Conservation (phyloP, 1,140 invertebrate genomes). For the Cherax quadricarinatus region DNA sequence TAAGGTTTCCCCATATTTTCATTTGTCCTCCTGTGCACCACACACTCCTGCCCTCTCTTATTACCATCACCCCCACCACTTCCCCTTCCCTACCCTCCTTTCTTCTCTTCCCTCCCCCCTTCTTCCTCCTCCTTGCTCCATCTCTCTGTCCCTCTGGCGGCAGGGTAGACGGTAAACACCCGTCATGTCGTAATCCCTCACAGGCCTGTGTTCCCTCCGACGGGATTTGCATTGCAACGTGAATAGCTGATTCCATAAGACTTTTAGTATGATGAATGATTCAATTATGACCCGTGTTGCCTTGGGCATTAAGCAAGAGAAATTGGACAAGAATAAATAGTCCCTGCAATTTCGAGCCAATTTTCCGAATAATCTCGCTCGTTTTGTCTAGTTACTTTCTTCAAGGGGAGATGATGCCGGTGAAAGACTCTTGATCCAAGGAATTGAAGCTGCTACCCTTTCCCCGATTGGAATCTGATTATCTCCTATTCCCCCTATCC, state of each 20-base stretch:
- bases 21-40: too few relatives aligned
- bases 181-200: neutral
- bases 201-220: neutral
- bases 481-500: too few relatives aligned
- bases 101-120: too few relatives aligned
- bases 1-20: too few relatives aligned
- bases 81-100: too few relatives aligned
- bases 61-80: too few relatives aligned
- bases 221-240: neutral
- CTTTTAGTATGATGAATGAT: slow-evolving; percentile 19
- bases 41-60: too few relatives aligned
- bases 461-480: too few relatives aligned
- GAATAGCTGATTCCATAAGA: slow-evolving; percentile 8
- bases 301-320: slow-evolving; percentile 7
- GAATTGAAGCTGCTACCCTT: too few relatives aligned
- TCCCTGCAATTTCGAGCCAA: neutral
- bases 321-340: slow-evolving; percentile 9
- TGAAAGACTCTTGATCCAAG: too few relatives aligned
- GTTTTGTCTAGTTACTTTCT: neutral
- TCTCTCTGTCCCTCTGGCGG: too few relatives aligned
- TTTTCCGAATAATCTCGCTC: neutral
- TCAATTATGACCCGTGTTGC: slow-evolving; percentile 20
- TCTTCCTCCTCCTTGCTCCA: neutral
- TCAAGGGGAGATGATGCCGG: too few relatives aligned
- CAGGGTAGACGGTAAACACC: neutral